phyloP scores from a whole-genome alignment of 2,113 vertebrate species.

The Hydrolagus affinis region DNA sequence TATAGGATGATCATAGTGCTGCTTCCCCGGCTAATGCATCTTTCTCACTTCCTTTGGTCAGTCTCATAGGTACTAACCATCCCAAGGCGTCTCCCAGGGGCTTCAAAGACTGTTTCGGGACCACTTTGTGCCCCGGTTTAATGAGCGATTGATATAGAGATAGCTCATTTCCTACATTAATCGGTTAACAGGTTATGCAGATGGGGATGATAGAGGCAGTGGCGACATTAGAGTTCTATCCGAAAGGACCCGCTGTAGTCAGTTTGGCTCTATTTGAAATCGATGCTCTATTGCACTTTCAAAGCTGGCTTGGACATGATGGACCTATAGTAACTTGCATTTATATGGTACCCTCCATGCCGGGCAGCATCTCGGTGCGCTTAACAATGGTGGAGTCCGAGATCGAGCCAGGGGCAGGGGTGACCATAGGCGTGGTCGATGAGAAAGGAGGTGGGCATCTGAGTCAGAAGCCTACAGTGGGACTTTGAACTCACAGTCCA shows the following conservation, averaged over 20 bases:
- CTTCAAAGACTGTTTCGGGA: background rate
- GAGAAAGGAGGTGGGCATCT: too few relatives aligned
- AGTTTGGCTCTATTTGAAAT: background rate
- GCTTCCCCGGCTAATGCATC: background rate
- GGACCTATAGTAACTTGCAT: slow-evolving; percentile 17
- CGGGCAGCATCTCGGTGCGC: too few relatives aligned
- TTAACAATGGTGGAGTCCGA: too few relatives aligned
- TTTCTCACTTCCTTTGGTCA: background rate
- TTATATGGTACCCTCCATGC: too few relatives aligned
- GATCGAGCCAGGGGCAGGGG: too few relatives aligned
- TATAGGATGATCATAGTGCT: background rate
- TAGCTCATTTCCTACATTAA: background rate
- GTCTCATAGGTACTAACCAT: background rate
- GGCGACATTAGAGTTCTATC: background rate
- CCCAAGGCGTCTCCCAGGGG: background rate
- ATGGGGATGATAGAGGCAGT: background rate
- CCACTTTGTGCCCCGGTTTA: background rate
- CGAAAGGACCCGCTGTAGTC: background rate
- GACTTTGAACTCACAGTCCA: too few relatives aligned
- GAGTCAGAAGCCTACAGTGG: too few relatives aligned
- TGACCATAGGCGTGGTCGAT: too few relatives aligned
- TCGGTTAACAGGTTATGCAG: background rate
- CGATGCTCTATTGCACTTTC: background rate
- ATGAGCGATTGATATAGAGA: background rate
- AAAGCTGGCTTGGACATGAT: background rate